Evolutionary conservation across 2,888 invertebrate genomes (phyloP), one percentile per base, ranked within the genome.

Genomic region (Nyleta sp.): DNA sequence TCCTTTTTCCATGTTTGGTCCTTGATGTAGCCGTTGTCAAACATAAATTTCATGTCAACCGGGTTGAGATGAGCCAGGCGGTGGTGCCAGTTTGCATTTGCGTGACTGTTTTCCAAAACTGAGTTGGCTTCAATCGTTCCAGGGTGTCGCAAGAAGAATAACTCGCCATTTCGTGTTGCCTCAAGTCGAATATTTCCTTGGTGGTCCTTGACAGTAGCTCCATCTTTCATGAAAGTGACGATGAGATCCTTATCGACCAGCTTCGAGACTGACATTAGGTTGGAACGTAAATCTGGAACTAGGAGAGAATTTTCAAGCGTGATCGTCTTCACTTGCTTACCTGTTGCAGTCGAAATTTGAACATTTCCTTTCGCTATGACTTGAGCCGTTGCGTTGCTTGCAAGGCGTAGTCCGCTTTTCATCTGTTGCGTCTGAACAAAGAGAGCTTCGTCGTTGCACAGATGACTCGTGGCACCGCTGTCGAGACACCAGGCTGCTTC

Each of bases 251-350:
- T 35, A 11, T 35, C 35, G 2, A 35, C 35, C 13, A 35, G 10
- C n/a, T n/a, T 35, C n/a, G 11, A 35, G 11, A 35, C 35, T 11
- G 35, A n/a, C 35, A 35, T 35, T 2, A 35, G 13, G 13, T 35
- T 35, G 35, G 35, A 11, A 35, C 35, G 35, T n/a, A 35, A 13
- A 4, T 35, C 35, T n/a, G 35, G 35, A 35, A 35, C 35, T 35
- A 35, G 35, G 4, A 35, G 35, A 11, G 35, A 35, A n/a, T 35
- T 35, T n/a, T 35, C 35, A n/a, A 35, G 35, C 13, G 35, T 35
- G 4, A 35, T 35, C 35, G 35, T 35, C n/a, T 35, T 35, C n/a
- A n/a, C 35, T n/a, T 35, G 35, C 35, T 35, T 35, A 35, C 35
- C 35, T 11, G 35, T 35, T n/a, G n/a, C n/a, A 2, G 35, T 35